phyloP scores from a whole-genome alignment of 2,113 vertebrate species.

The Canis aureus region DNA sequence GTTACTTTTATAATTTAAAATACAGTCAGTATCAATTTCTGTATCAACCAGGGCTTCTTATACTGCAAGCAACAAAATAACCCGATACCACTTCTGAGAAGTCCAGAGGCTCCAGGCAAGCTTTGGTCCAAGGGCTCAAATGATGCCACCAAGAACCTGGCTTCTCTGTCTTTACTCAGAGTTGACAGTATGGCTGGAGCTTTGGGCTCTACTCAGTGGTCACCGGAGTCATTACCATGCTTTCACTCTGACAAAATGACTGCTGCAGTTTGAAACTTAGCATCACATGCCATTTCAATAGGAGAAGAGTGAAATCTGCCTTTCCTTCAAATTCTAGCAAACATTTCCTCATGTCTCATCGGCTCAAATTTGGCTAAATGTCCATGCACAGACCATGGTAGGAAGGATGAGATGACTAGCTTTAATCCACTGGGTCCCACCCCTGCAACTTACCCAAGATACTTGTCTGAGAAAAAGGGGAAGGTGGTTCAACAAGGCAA shows the following conservation, averaged over 20 bases:
- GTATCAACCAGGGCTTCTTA: background rate
- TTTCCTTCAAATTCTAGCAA: background rate
- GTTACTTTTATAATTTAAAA: slow-evolving; percentile 36
- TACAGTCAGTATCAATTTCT: background rate
- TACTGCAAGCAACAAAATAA: background rate
- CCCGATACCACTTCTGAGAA: background rate
- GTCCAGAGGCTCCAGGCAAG: background rate
- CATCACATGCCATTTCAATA: background rate
- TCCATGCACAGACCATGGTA: background rate
- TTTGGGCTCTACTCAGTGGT: background rate
- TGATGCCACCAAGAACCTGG: background rate
- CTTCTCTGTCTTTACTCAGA: background rate
- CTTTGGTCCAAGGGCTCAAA: background rate
- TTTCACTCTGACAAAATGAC: background rate
- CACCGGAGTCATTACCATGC: background rate
- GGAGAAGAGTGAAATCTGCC: background rate
- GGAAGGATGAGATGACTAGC: background rate
- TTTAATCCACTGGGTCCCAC: background rate
- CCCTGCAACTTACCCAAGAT: background rate
- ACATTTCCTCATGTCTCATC: background rate
- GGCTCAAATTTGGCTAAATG: background rate
- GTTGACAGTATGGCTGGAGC: background rate
- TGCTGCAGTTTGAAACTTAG: background rate
- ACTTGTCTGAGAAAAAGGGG: background rate
- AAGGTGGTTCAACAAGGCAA: background rate